Base-by-base conservation (phyloP, 1,140 invertebrate species). In the Antheraea mylitta region DNA sequence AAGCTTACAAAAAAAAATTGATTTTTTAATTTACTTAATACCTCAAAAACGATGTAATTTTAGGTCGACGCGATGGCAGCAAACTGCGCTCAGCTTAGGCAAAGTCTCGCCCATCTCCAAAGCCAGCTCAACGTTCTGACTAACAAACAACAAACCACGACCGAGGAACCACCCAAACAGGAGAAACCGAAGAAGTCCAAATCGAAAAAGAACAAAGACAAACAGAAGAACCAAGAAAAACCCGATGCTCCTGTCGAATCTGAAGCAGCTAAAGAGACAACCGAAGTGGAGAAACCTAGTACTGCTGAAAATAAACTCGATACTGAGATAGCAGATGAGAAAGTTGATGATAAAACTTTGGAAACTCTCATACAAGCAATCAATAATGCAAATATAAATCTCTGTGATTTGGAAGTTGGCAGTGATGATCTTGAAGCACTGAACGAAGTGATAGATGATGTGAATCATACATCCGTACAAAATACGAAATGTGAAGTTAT, bases 1-100 rank as follows among this genome's bases (percentile, higher is more conserved):
- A 30, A 30, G 4, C 4, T 30, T 30, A 30, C 1, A 30, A 30
- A 30, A 30, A 30, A 30, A 30, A 30, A 30, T 4, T 30, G 22
- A 30, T 30, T 30, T 30, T 30, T 30, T 30, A 30, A 30, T 2
- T 30, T 30, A 30, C 22, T 30, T 30, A 30, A 30, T 30, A 7
- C 30, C 65, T 36, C 13, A 3, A 36, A n/a, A 48, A 37, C 30
- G 19, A 60, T 37, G 19, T 61, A 38, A 58, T 48, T 68, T 53
- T 58, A 95, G 92, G 92, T 94, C 42, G 94, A 95, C 67, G 87
- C 93, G 18, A 94, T 95, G 91, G 90, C 93, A 0, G 93, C 93
- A 3, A 94, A 94, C 69, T 94, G 94, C 70, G 93, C 93, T 9
- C 92, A 95, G 69, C 80, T 95, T 6, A 93, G 94, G 66, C 92